These are phyloP conservation scores for Lerema accius DNA, from an alignment of 1,140 invertebrate genomes.

Conservation along the genomic window DNA sequence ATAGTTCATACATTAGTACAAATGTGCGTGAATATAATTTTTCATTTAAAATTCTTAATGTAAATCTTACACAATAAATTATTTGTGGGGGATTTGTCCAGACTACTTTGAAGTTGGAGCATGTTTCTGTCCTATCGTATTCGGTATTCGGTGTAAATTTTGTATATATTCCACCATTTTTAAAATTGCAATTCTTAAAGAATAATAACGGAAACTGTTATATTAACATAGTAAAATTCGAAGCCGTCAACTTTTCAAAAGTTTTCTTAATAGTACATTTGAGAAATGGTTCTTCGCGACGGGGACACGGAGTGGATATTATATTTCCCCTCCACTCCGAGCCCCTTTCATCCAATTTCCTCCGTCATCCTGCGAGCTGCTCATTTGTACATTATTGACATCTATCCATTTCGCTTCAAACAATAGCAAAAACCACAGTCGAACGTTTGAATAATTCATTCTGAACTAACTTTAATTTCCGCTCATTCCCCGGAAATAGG, in stretches of 20 bases:
- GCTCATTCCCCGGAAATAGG: conserved; percentile 27
- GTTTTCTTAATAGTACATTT: not conserved
- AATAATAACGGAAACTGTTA: too few species aligned
- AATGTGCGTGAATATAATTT: too few species aligned
- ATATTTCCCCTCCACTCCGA: not conserved
- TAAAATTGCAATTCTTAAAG: too few species aligned
- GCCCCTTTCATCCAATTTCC: conserved; percentile 1
- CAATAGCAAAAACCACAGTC: conserved; percentile 20
- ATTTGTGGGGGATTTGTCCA: too few species aligned
- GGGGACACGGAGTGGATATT: not conserved
- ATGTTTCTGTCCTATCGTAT: too few species aligned
- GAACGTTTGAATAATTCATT: conserved; percentile 37
- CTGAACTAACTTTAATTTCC: conserved; percentile 35
- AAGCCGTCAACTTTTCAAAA: not conserved
- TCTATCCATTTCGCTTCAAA: conserved; percentile 29
- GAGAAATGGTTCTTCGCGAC: not conserved
- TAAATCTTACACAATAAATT: too few species aligned
- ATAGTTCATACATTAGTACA: too few species aligned
- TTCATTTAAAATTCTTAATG: too few species aligned
- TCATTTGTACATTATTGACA: conserved; percentile 17
- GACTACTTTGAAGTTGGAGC: too few species aligned
- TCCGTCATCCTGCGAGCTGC: not conserved
- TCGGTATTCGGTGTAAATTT: too few species aligned
- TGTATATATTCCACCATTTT: too few species aligned
- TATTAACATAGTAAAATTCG: too few species aligned